Percentiles rank a stretch among this genome's conserved stretches.
Conservation (phyloP, 2,888 invertebrate genomes). For the Romanomermis culicivorax region DNA sequence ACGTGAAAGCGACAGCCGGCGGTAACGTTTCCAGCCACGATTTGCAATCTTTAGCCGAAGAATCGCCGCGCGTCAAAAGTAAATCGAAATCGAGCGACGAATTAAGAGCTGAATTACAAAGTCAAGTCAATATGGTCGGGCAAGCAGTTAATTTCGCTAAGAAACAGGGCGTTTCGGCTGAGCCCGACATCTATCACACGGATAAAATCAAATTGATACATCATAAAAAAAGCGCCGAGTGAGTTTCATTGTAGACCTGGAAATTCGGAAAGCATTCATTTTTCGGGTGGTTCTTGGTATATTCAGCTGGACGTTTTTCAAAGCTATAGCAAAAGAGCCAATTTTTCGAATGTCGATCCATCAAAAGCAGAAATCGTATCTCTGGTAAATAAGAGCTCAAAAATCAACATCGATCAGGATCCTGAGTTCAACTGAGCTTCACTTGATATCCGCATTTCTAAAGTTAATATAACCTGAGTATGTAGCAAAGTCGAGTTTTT, state of each 20-base stretch:
- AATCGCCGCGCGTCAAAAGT: neutral
- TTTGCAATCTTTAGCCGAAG: neutral
- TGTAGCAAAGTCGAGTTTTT: too few relatives aligned
- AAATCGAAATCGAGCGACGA: conserved; percentile 15
- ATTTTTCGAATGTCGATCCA: too few relatives aligned
- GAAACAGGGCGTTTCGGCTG: conserved; percentile 35
- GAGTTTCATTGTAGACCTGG: neutral
- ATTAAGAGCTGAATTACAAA: conserved; percentile 29
- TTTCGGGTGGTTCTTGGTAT: too few relatives aligned
- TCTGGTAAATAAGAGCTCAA: too few relatives aligned
- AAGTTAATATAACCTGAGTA: too few relatives aligned
- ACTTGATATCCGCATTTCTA: too few relatives aligned
- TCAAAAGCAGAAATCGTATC: too few relatives aligned
- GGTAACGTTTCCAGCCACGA: neutral
- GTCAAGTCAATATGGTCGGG: conserved; percentile 21
- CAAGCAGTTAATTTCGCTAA: conserved; percentile 22
- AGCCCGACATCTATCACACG: conserved; percentile 22
- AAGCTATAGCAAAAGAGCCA: too few relatives aligned
- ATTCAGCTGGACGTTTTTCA: too few relatives aligned
- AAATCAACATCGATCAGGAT: too few relatives aligned
- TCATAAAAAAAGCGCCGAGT: conserved; percentile 7
- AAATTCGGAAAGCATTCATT: neutral
- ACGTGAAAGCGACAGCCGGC: neutral
- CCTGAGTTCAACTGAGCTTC: too few relatives aligned
- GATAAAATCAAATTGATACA: conserved; percentile 20